Evolutionary conservation across 1,140 invertebrate species (phyloP).

Genomic region (Diabrotica undecimpunctata): DNA sequence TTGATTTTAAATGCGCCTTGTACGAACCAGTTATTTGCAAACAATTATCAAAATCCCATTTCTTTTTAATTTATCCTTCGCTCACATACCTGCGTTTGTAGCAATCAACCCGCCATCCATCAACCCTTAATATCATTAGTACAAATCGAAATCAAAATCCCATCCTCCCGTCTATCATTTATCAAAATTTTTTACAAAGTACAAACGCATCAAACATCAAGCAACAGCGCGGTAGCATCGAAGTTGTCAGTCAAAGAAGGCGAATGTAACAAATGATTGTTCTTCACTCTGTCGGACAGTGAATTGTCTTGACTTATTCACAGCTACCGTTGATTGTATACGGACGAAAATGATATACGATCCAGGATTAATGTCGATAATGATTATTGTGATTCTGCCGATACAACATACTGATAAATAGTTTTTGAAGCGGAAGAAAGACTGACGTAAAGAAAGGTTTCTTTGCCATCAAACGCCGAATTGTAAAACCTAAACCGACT

Average conservation of each 20-base stretch:
- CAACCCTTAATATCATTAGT: slow-evolving; percentile 19
- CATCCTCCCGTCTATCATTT: slow-evolving; percentile 16
- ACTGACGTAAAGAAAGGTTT: too few relatives aligned
- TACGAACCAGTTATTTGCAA: too few relatives aligned
- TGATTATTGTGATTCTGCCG: background rate
- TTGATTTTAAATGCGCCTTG: too few relatives aligned
- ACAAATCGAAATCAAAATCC: slow-evolving; percentile 13
- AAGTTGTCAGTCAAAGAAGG: slow-evolving; percentile 22
- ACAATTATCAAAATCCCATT: too few relatives aligned
- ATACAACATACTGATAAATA: too few relatives aligned
- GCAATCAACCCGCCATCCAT: too few relatives aligned
- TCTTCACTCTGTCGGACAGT: slow-evolving; percentile 18
- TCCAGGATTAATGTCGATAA: background rate
- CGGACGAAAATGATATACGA: slow-evolving; percentile 17
- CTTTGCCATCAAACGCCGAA: too few relatives aligned
- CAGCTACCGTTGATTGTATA: slow-evolving; percentile 22
- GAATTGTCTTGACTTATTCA: slow-evolving; percentile 20
- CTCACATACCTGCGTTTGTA: too few relatives aligned
- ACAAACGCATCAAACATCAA: background rate
- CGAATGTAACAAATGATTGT: slow-evolving; percentile 18
- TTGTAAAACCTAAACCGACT: too few relatives aligned
- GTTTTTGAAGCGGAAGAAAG: too few relatives aligned
- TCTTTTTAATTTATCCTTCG: too few relatives aligned
- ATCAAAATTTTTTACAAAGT: slow-evolving; percentile 15
- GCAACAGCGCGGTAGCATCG: slow-evolving; percentile 20